phyloP scores from a whole-genome alignment of 2,888 invertebrate genomes.

The Tiliacea aurago region DNA sequence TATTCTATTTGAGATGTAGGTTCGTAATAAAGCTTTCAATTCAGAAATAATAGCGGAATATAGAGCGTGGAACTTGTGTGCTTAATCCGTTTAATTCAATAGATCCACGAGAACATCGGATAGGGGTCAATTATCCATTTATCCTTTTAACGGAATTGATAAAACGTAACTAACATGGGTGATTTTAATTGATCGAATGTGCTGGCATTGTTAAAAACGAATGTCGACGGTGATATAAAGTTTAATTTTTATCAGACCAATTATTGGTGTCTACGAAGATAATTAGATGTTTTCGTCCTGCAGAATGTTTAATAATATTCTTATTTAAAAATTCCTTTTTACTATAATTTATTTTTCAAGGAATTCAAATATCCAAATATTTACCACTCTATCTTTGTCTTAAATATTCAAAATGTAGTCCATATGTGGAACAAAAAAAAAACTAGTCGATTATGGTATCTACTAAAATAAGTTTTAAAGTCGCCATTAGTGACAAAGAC shows the following conservation, averaged over 20 bases:
- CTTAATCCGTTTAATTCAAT: slow-evolving; percentile 87
- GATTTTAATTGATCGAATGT: slow-evolving; percentile 88
- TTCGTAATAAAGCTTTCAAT: slow-evolving; percentile 64
- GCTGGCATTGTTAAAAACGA: slow-evolving; percentile 83
- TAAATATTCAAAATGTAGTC: background rate
- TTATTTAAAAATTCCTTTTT: background rate
- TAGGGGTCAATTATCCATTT: slow-evolving; percentile 91
- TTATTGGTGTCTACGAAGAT: slow-evolving; percentile 54
- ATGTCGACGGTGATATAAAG: slow-evolving; percentile 77
- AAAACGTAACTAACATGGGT: slow-evolving; percentile 88
- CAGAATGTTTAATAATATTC: background rate
- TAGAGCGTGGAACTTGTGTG: slow-evolving; percentile 81
- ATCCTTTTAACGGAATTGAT: slow-evolving; percentile 90
- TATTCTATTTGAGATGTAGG: slow-evolving; percentile 41
- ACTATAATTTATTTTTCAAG: background rate
- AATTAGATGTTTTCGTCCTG: slow-evolving; percentile 53
- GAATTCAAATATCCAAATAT: no score
- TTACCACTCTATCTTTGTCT: background rate
- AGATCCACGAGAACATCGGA: slow-evolving; percentile 84
- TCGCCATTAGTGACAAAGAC: slow-evolving; percentile 61
- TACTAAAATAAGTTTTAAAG: slow-evolving; percentile 34
- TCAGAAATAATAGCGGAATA: slow-evolving; percentile 66
- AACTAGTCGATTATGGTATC: slow-evolving; percentile 23
- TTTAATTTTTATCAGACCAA: slow-evolving; percentile 72
- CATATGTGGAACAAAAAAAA: slow-evolving; percentile 18